These are phyloP conservation scores for Aphodius granarius DNA, from an alignment of 2,888 invertebrate genomes.

Conservation along the genomic window DNA sequence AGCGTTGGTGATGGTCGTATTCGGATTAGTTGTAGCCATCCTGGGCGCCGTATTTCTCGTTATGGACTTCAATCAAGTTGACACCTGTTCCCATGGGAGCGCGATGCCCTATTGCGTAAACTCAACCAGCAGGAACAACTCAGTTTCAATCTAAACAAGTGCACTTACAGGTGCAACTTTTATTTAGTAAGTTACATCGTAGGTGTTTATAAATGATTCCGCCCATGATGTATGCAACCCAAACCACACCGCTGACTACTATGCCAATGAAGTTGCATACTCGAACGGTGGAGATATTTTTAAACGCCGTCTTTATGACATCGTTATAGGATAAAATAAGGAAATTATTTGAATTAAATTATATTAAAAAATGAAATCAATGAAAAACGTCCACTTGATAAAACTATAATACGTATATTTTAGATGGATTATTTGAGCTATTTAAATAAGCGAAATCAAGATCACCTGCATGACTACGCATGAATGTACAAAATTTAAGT, in stretches of 20 bases:
- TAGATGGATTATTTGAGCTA: neutral
- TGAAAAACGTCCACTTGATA: neutral
- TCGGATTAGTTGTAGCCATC: slow-evolving; percentile 66
- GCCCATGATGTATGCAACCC: no score
- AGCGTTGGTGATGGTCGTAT: slow-evolving; percentile 68
- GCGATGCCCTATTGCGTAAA: slow-evolving; percentile 63
- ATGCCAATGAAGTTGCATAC: no score
- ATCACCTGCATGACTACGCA: neutral
- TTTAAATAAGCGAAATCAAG: neutral
- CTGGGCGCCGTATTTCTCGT: slow-evolving; percentile 63
- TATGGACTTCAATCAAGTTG: slow-evolving; percentile 56
- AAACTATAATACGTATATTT: neutral
- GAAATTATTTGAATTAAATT: neutral
- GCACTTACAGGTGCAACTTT: neutral
- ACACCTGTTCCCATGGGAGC: slow-evolving; percentile 66
- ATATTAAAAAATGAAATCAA: neutral
- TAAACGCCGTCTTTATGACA: neutral
- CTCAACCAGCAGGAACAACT: slow-evolving; percentile 7
- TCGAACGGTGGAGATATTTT: no score
- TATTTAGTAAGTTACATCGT: neutral
- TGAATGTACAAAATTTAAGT: neutral
- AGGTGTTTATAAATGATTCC: no score
- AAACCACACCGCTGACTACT: no score
- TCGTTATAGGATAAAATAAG: neutral
- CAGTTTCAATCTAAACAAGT: slow-evolving; percentile 8